Percentiles rank a stretch among this genome's conserved stretches.
Conservation (phyloP, 53 echinoderm and acorn worm genomes). For the Apostichopus leukothele region DNA sequence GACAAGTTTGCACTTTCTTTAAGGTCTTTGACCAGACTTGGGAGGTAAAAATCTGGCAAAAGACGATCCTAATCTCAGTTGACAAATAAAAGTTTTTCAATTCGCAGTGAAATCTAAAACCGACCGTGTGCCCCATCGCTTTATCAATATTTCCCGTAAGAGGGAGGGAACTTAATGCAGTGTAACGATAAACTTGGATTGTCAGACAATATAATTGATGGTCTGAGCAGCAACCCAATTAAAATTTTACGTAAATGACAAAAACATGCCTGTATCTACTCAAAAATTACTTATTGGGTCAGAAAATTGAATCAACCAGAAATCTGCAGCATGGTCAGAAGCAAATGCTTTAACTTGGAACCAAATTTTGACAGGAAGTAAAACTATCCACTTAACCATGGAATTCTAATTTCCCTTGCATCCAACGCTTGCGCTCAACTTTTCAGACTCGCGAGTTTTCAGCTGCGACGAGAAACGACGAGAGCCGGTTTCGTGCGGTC, state of each 20-base stretch:
- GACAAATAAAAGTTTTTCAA: background rate
- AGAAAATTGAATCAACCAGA: slow-evolving; percentile 35
- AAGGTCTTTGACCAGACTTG: background rate
- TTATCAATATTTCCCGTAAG: slow-evolving; percentile 25
- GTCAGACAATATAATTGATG: slow-evolving; percentile 30
- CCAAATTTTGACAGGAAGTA: background rate
- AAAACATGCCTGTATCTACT: slow-evolving; percentile 16
- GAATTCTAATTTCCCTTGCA: background rate
- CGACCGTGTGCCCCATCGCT: background rate
- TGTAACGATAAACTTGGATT: slow-evolving; percentile 26
- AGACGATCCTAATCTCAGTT: background rate
- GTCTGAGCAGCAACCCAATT: slow-evolving; percentile 37
- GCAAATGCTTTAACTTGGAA: background rate
- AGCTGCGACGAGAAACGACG: background rate
- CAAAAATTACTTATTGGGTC: slow-evolving; percentile 44
- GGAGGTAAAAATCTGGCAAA: background rate
- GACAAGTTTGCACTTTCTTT: background rate
- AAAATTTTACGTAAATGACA: slow-evolving; percentile 29
- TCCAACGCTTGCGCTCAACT: background rate
- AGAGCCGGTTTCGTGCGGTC: too few species aligned
- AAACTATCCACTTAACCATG: background rate
- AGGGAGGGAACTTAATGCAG: slow-evolving; percentile 19
- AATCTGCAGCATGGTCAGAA: background rate
- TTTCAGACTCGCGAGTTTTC: background rate
- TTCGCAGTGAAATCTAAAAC: background rate